Conservation (phyloP, 2,113 vertebrate genomes). For the Hypocryptadius cinnamomeus region DNA sequence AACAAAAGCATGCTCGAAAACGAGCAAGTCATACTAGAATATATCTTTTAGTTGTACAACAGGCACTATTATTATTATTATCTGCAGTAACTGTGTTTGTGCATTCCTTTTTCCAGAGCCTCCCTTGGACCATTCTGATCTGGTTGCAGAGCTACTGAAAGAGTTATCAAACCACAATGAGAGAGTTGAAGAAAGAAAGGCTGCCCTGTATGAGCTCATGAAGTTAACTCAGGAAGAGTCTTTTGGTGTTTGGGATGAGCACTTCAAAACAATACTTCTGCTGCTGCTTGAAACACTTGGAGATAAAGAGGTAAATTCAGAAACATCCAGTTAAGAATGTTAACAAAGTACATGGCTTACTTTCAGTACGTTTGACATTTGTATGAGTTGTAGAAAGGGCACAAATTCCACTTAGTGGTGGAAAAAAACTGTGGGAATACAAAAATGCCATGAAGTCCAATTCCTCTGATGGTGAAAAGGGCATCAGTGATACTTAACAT, state of each 20-base stretch:
- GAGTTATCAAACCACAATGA: constrained; percentile 94
- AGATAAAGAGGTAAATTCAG: constrained; percentile 84
- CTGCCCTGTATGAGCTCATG: constrained; percentile 86
- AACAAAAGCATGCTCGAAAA: neutral
- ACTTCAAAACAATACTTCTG: constrained; percentile 95
- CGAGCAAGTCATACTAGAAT: neutral
- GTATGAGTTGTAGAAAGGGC: neutral
- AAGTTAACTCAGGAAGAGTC: constrained; percentile 89
- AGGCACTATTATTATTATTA: neutral
- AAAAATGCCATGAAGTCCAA: neutral
- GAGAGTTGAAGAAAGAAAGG: constrained; percentile 89
- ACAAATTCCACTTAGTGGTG: neutral
- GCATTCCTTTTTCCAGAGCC: constrained; percentile 71
- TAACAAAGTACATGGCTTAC: neutral
- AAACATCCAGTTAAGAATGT: neutral
- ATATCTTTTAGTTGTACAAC: neutral
- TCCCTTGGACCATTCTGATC: constrained; percentile 87
- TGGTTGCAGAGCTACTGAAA: constrained; percentile 89
- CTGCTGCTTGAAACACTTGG: constrained; percentile 92
- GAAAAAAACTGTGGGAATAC: neutral
- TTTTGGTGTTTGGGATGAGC: constrained; percentile 92
- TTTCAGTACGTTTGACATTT: neutral
- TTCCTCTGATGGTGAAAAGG: neutral
- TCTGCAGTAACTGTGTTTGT: neutral
- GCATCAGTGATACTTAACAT: neutral